These are phyloP conservation scores for Hypanus sabinus DNA, from an alignment of 2,113 vertebrate genomes.

Conservation along the genomic window DNA sequence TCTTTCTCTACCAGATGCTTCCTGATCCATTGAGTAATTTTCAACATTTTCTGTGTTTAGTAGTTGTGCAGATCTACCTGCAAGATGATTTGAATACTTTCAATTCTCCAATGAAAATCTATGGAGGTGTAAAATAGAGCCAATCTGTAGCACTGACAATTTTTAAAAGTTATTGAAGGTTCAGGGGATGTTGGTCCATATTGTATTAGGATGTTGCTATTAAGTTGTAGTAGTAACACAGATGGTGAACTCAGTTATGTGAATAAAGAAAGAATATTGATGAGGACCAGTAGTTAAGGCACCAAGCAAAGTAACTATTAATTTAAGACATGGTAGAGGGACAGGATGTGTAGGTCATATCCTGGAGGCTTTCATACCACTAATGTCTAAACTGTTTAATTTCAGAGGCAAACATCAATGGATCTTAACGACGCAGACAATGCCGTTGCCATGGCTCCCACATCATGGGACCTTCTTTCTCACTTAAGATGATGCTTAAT, in stretches of 20 bases:
- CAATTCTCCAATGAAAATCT: not conserved
- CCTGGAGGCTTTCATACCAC: not conserved
- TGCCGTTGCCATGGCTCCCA: not conserved
- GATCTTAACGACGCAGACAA: not conserved
- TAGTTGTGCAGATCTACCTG: not conserved
- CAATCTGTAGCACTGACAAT: not conserved
- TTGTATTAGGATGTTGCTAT: not conserved
- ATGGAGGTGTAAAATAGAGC: not conserved
- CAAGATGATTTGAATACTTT: not conserved
- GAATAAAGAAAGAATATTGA: not conserved
- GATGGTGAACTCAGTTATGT: not conserved
- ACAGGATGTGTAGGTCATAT: not conserved
- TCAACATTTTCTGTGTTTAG: too few species aligned
- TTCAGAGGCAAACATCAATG: not conserved
- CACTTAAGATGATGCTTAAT: not conserved
- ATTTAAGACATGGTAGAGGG: not conserved
- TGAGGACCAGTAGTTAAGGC: not conserved
- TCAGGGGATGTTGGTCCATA: not conserved
- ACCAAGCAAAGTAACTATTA: not conserved
- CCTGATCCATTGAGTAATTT: too few species aligned
- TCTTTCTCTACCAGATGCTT: too few species aligned
- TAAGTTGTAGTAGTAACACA: not conserved
- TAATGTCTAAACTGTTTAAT: not conserved
- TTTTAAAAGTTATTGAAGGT: not conserved
- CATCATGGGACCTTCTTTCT: not conserved